Evolutionary conservation across 2,797 vertebrate genomes (phyloP), one percentile per base, ranked within the genome.

Genomic region (Pyrocephalus nanus): DNA sequence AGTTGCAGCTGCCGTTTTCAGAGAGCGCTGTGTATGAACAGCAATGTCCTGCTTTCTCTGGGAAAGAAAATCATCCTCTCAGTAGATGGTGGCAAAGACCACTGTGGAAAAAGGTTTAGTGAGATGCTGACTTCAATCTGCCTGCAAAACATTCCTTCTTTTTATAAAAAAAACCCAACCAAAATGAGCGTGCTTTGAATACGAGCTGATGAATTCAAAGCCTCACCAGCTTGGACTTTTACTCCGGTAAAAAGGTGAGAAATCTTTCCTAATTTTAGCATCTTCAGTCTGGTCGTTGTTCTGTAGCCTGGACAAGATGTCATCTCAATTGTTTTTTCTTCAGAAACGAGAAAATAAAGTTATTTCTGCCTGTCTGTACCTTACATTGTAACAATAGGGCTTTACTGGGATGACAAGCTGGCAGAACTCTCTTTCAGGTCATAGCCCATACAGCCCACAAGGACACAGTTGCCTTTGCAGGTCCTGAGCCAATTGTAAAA

Each of bases 21-120:
- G 57, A 43, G 27, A 1, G 2, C 0, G 0, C 42, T 23, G 5
- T 32, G 32, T 61, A 67, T 40, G 53, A 86, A 10, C 54, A 74
- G 32, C 76, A 18, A 9, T 29, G 36, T 78, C 53, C 80, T 64
- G 53, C 79, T 65, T 64, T 42, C 57, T 72, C 70, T 84, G 69
- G 47, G 86, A 67, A 2, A 18, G 25, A 57, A 80, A 88, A 71
- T 50, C 54, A 30, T 48, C 72, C 70, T 70, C 65, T 62, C 29
- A 29, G 83, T 27, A 8, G 36, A 6, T 11, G 50, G 40, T 83
- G 45, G 72, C 50, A 50, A 92, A 86, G 51, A 26, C 9, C 1
- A 0, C 25, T 45, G 11, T 23, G 79, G 69, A 15, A 73, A 82
- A 72, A 73, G 29, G 20, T 54, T 91, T 67, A 71, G 51, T 1